Evolutionary conservation across 2,797 vertebrate genomes (phyloP), one percentile per base, ranked within the genome.

Genomic region (Heterohyrax brucei): DNA sequence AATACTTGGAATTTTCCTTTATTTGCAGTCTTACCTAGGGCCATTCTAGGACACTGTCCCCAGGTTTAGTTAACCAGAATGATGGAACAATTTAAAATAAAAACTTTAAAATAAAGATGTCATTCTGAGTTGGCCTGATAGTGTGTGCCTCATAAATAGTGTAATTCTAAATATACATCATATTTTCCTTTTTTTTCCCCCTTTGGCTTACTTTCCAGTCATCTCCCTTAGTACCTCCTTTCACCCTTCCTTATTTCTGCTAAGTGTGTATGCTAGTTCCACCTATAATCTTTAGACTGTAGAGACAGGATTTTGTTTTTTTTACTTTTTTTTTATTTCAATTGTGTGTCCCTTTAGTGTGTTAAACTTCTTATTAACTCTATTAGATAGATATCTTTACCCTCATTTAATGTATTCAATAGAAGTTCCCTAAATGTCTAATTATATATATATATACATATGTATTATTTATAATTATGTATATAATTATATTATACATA

Each of bases 1-100:
- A 97, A 97, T 94, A 89, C 46, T 96, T 95, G 59, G 59, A 89
- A 95, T 91, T 95, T 93, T 96, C 72, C 14, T 87, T 53, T 94
- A 56, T 94, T 92, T 96, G 83, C 53, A 82, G 14, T 89, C 68
- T 96, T 77, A 95, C 82, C 87, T 95, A 90, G 7, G 87, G 93
- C 88, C 76, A 95, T 89, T 95, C 82, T 73, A 93, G 88, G 72
- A 79, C 59, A 81, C 59, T 91, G 44, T 50, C 53, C 62, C 33
- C 7, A 72, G 21, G 10, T 70, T 96, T 93, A 95, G 10, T 59
- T 81, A 84, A 85, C 83, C 87, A 87, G 3, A n/a, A 53, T 66
- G 39, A 80, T 91, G 44, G 85, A 89, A 61, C 24, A 68, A 62
- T 78, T 76, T 95, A 66, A 33, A 77, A 56, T 5, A 81, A 84